Conservation (phyloP, 2,113 vertebrate genomes). For the Perccottus glenii region DNA sequence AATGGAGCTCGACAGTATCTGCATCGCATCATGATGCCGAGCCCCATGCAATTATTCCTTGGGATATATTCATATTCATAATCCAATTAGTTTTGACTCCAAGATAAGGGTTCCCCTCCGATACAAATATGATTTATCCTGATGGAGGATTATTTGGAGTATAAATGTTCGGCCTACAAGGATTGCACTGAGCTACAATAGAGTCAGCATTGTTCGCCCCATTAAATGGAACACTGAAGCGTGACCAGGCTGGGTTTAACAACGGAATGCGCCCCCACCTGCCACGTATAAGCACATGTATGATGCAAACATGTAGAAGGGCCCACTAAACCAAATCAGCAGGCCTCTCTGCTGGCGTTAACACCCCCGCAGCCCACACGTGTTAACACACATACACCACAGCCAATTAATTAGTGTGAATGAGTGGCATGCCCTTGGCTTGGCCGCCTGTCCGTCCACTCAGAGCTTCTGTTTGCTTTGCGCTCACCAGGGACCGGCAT, state of each 20-base stretch:
- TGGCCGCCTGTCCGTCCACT: constrained; percentile 15
- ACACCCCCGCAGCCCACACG: not conserved
- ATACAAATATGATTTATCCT: constrained; percentile 60
- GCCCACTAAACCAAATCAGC: constrained; percentile 14
- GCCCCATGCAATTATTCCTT: constrained; percentile 43
- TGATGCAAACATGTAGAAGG: not conserved
- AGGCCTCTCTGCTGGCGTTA: constrained; percentile 14
- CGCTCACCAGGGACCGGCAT: constrained; percentile 21
- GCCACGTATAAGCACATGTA: constrained; percentile 14
- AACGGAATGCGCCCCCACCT: constrained; percentile 18
- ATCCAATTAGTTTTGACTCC: constrained; percentile 69
- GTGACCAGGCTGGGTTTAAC: constrained; percentile 43
- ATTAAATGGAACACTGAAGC: constrained; percentile 44
- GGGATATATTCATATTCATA: constrained; percentile 61
- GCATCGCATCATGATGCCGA: constrained; percentile 46
- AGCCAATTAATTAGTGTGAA: constrained; percentile 48
- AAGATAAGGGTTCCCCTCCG: constrained; percentile 43
- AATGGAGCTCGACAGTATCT: constrained; percentile 50
- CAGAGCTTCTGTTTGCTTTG: constrained; percentile 41
- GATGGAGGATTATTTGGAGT: constrained; percentile 52
- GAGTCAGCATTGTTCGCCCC: constrained; percentile 33
- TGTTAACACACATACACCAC: constrained; percentile 1
- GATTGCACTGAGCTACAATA: constrained; percentile 16
- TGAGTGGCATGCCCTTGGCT: constrained; percentile 55
- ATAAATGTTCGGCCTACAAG: constrained; percentile 37